Base-by-base conservation (phyloP, 2,888 invertebrate species). In the Diarsia mendica region DNA sequence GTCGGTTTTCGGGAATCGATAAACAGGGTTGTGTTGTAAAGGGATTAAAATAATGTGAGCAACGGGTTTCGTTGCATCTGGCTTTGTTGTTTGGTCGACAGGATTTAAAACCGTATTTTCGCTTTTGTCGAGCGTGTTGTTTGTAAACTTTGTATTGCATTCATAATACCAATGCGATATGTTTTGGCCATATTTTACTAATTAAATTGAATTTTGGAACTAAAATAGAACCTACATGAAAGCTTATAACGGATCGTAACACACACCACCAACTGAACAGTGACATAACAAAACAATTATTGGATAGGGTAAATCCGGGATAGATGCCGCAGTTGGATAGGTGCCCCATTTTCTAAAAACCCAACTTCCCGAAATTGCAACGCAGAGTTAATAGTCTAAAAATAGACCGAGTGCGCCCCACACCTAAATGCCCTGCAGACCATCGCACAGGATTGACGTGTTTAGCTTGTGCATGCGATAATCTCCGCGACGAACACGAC, bases 1-100 rank as follows among this genome's bases (percentile, higher is more conserved):
- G 48, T 60, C 33, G 46, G 23, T 67, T 79, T 83, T 75, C 18
- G 46, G 20, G 44, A 76, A 82, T 84, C 75, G 60, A 83, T 80
- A 33, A 86, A 68, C 67, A 49, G 44, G 67, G 67, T 73, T 75
- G 58, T 75, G 11, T 60, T 84, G 39, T 63, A 28, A 72, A 68
- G 51, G 73, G 72, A 69, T 83, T 69, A 58, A 70, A 77, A 58
- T 67, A 64, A 51, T 49, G 20, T 28, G 23, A 60, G 39, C 39
- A 48, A 53, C 20, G 23, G 48, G 46, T 55, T 66, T 58, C 15
- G n/a, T 77, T 48, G 48, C 18, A 60, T 60, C 23, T 44, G 20
- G 66, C 4, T 55, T 61, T 55, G 10, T 63, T 49, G 18, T 58
- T 58, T 58, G 10, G 23, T 58, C n/a, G 18, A n/a, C 13, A 63